Conservation (phyloP, 53 echinoderm and acorn worm genomes). For the Apostichopus leukothele region DNA sequence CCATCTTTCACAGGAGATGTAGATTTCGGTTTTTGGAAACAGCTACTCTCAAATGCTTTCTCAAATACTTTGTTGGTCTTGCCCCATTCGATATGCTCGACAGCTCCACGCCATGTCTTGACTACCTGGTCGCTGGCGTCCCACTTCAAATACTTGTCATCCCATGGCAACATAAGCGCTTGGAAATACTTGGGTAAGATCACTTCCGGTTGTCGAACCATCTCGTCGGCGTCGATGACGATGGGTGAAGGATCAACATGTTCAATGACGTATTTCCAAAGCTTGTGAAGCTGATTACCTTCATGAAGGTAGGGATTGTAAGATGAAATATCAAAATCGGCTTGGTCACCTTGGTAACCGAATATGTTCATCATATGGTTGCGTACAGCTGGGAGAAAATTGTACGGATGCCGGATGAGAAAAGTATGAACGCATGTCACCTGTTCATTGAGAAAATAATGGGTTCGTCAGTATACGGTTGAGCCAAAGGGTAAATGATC, state of each 20-base stretch:
- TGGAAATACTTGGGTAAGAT: slow-evolving; percentile 58
- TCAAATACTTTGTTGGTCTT: not conserved
- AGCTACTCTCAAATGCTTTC: slow-evolving; percentile 12
- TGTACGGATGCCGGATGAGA: slow-evolving; percentile 58
- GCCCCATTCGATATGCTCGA: slow-evolving; percentile 23
- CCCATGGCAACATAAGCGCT: slow-evolving; percentile 53
- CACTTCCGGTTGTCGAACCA: slow-evolving; percentile 44
- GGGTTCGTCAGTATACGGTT: not conserved
- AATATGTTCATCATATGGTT: slow-evolving; percentile 32
- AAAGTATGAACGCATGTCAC: slow-evolving; percentile 47
- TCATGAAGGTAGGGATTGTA: slow-evolving; percentile 44
- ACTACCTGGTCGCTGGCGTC: slow-evolving; percentile 29
- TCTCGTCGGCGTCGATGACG: slow-evolving; percentile 53
- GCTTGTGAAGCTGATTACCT: slow-evolving; percentile 47
- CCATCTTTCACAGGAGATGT: not conserved
- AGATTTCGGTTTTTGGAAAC: not conserved
- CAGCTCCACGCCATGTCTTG: slow-evolving; percentile 36
- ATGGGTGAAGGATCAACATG: slow-evolving; percentile 41
- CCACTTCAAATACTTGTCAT: slow-evolving; percentile 49
- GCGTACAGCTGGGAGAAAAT: slow-evolving; percentile 51
- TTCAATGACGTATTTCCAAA: slow-evolving; percentile 57
- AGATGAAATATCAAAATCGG: slow-evolving; percentile 47
- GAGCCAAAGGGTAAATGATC: not conserved
- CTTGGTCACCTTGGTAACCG: slow-evolving; percentile 30
- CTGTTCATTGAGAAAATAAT: not conserved